Base-by-base conservation (phyloP, 2,797 vertebrate species). In the Meda fulgida region DNA sequence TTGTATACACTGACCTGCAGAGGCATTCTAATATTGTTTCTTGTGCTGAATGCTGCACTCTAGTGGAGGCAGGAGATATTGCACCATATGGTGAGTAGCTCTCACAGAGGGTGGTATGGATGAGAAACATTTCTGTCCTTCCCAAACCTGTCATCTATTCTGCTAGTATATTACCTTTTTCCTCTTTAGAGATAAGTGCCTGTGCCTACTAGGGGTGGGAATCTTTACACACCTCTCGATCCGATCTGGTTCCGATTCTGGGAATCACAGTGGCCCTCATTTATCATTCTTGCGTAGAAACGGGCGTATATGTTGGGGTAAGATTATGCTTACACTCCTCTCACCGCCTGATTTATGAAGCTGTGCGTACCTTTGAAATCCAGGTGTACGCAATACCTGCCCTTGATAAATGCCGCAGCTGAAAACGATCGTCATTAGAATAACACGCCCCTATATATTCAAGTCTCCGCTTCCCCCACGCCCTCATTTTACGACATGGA, bases 1-100 rank as follows among this genome's bases (percentile, higher is more conserved):
- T 51, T 80, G 19, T 10, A 38, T 6, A 60, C 14, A 26, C 29
- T 65, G 31, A 60, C 63, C 65, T 14, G 75, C 72, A 31, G 31
- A 75, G 84, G 58, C 75, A 53, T 78, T 87, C 85, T 93, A 90
- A 94, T 60, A 67, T 84, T 92, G 79, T 94, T 63, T 91, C 84
- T 94, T 94, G 89, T 95, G 89, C 92, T 94, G 92, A 92, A 88
- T 94, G 92, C 94, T 96, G 92, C 93, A 51, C 84, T 90, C 86
- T 91, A 96, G 95, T 94, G 94, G 95, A 96, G 87, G 87, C 93
- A 92, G 93, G 91, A 72, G 89, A 91, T 91, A 94, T 94, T 93
- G 89, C 94, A 85, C 94, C 94, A 16, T 96, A 96, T 83, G 95
- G 96, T 97, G 95, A 96, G 96, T 96, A 36, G 21, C 67, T 79